Evolutionary conservation across 30 jellyfish, hydroid and myxozoan species (phyloP).

Genomic region (Morbakka virulenta): DNA sequence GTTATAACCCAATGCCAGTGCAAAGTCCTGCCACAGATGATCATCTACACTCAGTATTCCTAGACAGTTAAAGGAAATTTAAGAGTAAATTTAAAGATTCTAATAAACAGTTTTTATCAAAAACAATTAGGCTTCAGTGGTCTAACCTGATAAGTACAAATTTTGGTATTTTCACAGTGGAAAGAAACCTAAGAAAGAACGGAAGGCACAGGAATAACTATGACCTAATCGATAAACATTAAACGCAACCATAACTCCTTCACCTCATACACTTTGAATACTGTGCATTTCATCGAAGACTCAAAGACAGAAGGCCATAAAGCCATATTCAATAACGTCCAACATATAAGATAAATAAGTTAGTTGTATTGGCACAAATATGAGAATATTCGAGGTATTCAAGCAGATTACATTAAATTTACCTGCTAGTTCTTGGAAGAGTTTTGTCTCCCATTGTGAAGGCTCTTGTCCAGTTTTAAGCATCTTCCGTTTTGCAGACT

Average conservation of each 20-base stretch:
- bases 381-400: no score
- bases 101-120: no score
- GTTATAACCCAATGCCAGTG: conserved; percentile 71
- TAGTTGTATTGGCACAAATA: no score
- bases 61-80: no score
- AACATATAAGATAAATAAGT: no score
- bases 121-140: no score
- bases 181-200: background rate
- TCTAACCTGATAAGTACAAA: no score
- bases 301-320: background rate
- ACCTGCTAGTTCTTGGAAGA: conserved; percentile 67
- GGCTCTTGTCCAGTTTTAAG: conserved; percentile 18
- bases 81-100: no score
- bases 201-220: background rate
- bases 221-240: background rate
- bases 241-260: background rate
- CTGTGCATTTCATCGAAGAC: no score
- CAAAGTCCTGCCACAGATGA: conserved; percentile 72
- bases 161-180: no score
- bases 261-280: no score
- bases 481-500: background rate
- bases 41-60: conserved; percentile 72
- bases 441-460: conserved; percentile 48
- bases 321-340: background rate
- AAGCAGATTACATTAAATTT: no score